These are phyloP conservation scores for Austrofundulus limnaeus DNA, from an alignment of 2,113 vertebrate species.

Conservation along the genomic window DNA sequence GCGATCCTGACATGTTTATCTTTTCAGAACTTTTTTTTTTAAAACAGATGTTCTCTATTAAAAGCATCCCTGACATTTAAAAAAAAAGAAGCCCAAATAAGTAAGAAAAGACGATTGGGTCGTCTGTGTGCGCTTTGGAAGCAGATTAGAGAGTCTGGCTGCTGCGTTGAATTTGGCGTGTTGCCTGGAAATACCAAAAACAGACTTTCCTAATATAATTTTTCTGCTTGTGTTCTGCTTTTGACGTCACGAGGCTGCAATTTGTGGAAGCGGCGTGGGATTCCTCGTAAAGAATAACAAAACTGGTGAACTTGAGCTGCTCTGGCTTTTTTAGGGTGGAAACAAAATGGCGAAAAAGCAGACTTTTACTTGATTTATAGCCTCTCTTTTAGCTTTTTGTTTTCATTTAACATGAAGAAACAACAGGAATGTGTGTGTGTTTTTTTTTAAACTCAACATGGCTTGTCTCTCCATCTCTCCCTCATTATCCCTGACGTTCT, in stretches of 20 bases:
- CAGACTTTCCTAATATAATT: slow-evolving; percentile 20
- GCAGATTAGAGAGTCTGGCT: slow-evolving; percentile 18
- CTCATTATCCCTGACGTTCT: slow-evolving; percentile 64
- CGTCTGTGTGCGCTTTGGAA: slow-evolving; percentile 11
- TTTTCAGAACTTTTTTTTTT: background rate
- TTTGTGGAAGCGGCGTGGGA: slow-evolving; percentile 66
- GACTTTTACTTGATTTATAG: slow-evolving; percentile 4
- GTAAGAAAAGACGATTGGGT: slow-evolving; percentile 16
- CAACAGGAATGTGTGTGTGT: background rate
- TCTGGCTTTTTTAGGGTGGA: slow-evolving; percentile 35
- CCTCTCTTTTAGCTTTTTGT: background rate
- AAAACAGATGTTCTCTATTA: slow-evolving; percentile 16
- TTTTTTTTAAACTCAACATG: slow-evolving; percentile 30
- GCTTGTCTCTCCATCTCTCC: slow-evolving; percentile 26
- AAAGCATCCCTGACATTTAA: slow-evolving; percentile 24
- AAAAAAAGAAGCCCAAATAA: slow-evolving; percentile 6
- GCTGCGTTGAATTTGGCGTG: slow-evolving; percentile 5
- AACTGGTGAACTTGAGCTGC: slow-evolving; percentile 45
- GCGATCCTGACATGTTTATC: too few species aligned
- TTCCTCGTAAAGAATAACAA: slow-evolving; percentile 66
- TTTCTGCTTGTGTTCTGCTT: slow-evolving; percentile 26
- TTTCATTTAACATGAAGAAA: background rate
- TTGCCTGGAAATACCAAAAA: slow-evolving; percentile 45
- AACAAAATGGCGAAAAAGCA: background rate
- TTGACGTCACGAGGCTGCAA: slow-evolving; percentile 45